phyloP scores from a whole-genome alignment of 2,113 vertebrate species.

The Gambusia affinis region DNA sequence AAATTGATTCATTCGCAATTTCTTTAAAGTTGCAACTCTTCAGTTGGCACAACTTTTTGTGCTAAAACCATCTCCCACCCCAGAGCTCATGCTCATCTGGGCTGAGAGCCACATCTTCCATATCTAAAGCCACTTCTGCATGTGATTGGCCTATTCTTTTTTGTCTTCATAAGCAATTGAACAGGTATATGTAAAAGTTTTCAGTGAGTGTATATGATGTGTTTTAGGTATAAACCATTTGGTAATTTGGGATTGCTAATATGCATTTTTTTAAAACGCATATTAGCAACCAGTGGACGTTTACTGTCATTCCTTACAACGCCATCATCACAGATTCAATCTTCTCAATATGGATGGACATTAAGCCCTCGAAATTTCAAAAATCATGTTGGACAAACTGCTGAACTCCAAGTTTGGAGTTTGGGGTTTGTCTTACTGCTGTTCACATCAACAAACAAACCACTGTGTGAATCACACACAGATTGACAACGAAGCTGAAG shows the following conservation, averaged over 20 bases:
- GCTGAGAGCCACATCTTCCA: not conserved
- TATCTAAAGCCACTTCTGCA: not conserved
- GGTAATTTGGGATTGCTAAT: not conserved
- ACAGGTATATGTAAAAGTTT: not conserved
- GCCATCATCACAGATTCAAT: not conserved
- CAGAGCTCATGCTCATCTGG: not conserved
- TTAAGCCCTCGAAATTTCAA: not conserved
- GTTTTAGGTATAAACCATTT: not conserved
- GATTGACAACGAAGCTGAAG: conserved; percentile 24
- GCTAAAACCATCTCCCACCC: not conserved
- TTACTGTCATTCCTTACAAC: not conserved
- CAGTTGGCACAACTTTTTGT: no score
- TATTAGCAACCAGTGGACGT: not conserved
- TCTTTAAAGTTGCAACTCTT: no score
- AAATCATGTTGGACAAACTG: not conserved
- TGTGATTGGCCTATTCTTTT: not conserved
- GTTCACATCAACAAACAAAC: not conserved
- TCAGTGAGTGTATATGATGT: not conserved
- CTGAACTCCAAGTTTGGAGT: not conserved
- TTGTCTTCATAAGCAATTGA: not conserved
- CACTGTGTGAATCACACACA: not conserved
- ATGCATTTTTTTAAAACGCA: no score
- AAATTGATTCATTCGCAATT: no score
- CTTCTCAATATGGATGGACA: not conserved
- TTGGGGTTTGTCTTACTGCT: not conserved